Evolutionary conservation across 2,113 vertebrate species (phyloP).

Genomic region (Chelonoidis abingdonii): DNA sequence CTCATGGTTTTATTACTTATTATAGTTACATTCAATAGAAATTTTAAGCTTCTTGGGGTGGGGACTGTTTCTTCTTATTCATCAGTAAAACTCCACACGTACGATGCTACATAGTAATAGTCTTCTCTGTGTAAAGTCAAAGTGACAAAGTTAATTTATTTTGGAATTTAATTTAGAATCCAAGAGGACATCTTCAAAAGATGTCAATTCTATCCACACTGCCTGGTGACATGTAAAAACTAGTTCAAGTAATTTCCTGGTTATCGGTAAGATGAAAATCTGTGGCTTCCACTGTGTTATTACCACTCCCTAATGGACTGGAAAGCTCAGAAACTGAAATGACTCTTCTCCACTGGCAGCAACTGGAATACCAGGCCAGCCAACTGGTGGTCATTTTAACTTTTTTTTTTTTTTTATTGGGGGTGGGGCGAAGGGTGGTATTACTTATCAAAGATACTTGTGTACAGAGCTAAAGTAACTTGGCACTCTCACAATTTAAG

Average conservation of each 20-base stretch:
- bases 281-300: not conserved
- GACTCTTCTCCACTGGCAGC: not conserved
- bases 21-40: not conserved
- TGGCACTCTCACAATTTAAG: not conserved
- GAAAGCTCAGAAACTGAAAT: not conserved
- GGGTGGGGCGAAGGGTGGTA: rapidly evolving
- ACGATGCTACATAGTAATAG: not conserved
- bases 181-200: not conserved
- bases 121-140: not conserved
- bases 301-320: not conserved
- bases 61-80: not conserved
- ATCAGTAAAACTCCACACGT: not conserved
- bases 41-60: not conserved
- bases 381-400: not conserved
- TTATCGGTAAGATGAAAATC: not conserved
- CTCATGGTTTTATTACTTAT: not conserved
- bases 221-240: not conserved
- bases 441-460: not conserved
- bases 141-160: not conserved
- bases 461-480: not conserved
- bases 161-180: not conserved
- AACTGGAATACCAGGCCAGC: not conserved
- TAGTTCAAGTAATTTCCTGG: not conserved
- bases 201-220: not conserved
- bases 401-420: not conserved